These are phyloP conservation scores for Pipistrellus kuhlii DNA, from an alignment of 2,797 vertebrate genomes.

Conservation along the genomic window DNA sequence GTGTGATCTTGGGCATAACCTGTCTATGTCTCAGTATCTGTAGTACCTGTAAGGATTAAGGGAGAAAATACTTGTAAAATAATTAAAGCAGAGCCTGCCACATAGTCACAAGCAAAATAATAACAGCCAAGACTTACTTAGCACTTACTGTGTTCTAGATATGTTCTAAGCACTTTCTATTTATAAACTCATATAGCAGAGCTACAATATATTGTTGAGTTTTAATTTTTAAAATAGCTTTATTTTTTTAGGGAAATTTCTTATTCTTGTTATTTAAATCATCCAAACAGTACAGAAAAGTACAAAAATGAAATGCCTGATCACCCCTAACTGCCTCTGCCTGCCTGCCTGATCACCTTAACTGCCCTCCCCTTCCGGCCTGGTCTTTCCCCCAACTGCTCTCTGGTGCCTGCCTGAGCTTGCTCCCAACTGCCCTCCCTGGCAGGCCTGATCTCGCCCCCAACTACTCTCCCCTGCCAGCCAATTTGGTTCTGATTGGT, in stretches of 20 bases:
- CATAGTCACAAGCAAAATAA: neutral
- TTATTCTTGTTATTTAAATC: conserved; percentile 13
- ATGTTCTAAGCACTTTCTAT: neutral
- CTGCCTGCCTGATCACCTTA: no score
- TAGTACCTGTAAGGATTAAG: neutral
- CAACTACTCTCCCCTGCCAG: no score
- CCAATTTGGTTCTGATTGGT: no score
- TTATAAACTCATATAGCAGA: neutral
- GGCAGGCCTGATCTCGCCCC: no score
- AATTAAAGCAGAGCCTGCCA: neutral
- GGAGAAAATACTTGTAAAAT: neutral
- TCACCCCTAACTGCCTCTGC: no score
- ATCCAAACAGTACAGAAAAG: neutral
- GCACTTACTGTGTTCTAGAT: neutral
- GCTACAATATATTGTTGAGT: neutral
- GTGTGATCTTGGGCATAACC: neutral
- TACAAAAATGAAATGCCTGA: neutral
- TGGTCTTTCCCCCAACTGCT: no score
- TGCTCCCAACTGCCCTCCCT: no score
- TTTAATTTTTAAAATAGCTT: neutral
- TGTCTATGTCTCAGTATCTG: neutral
- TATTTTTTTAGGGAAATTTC: conserved; percentile 16
- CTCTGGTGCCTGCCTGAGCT: no score
- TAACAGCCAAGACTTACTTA: neutral
- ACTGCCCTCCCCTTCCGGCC: no score